Evolutionary conservation across 2,888 invertebrate genomes (phyloP).

Genomic region (Hypolimnas misippus): DNA sequence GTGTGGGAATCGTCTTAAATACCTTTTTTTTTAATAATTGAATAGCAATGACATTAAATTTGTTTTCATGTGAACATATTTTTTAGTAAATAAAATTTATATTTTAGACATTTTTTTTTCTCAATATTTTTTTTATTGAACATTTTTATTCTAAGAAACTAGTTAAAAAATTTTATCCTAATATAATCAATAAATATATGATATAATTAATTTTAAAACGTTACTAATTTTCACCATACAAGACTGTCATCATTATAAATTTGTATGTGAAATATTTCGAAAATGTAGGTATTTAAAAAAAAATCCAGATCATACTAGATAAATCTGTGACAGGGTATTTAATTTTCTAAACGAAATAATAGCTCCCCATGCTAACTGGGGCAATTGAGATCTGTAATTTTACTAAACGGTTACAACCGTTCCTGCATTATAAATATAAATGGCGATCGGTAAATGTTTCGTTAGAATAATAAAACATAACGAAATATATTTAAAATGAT

Average conservation of each 20-base stretch:
- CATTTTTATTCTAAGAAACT: no score
- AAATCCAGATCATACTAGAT: not conserved
- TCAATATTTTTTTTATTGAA: no score
- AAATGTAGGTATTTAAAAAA: not conserved
- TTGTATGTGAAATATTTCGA: not conserved
- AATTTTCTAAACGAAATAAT: constrained; percentile 20
- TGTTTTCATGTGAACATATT: no score
- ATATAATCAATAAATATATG: no score
- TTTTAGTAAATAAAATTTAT: no score
- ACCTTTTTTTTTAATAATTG: not conserved
- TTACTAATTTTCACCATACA: no score
- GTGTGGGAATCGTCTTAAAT: not conserved
- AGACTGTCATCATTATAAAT: no score
- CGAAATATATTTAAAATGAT: not conserved
- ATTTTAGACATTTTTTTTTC: no score
- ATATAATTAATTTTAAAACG: no score
- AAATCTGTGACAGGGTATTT: constrained; percentile 13
- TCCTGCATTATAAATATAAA: not conserved
- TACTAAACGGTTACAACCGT: constrained; percentile 13
- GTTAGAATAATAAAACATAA: not conserved
- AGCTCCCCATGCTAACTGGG: constrained; percentile 18
- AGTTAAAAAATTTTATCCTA: no score
- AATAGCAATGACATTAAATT: not conserved
- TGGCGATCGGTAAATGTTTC: constrained; percentile 6
- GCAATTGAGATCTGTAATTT: constrained; percentile 17